phyloP scores from a whole-genome alignment of 2,888 invertebrate genomes.

The Sinopyrophorus schimmeli region DNA sequence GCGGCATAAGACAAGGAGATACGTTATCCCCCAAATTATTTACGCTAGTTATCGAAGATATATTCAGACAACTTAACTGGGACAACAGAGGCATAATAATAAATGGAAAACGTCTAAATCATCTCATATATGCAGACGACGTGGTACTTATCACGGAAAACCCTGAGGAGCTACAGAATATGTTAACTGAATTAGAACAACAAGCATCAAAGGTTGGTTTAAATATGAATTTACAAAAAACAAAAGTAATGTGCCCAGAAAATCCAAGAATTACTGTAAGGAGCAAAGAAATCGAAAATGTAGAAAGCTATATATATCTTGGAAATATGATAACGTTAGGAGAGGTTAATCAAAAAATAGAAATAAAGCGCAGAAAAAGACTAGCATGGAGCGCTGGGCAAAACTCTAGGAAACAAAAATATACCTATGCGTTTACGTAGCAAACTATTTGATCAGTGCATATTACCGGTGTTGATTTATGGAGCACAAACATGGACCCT shows the following conservation, averaged over 20 bases:
- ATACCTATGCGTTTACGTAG: constrained; percentile 2
- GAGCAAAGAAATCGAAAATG: constrained; percentile 1
- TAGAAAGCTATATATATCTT: constrained; percentile 6
- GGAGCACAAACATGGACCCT: constrained; percentile 2
- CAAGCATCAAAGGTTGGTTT: neutral
- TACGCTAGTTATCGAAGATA: constrained; percentile 3
- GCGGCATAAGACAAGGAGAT: constrained; percentile 3
- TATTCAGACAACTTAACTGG: constrained; percentile 7
- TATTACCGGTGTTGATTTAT: constrained; percentile 1
- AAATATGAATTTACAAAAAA: constrained; percentile 10
- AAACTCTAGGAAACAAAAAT: constrained; percentile 5
- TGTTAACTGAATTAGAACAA: constrained; percentile 1
- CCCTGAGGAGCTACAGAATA: constrained; percentile 3
- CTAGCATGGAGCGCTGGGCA: neutral
- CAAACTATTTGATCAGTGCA: neutral
- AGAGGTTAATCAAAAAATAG: constrained; percentile 1
- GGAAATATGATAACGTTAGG: constrained; percentile 4
- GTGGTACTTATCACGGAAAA: too few relatives aligned
- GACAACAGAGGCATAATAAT: constrained; percentile 6
- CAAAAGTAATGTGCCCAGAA: constrained; percentile 3
- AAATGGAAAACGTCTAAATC: constrained; percentile 1
- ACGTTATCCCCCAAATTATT: constrained; percentile 7
- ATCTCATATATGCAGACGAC: neutral
- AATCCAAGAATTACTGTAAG: constrained; percentile 3
- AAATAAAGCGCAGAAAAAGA: constrained; percentile 7